Percentiles rank a stretch among this genome's conserved stretches.
Evolutionary conservation across 2,113 vertebrate genomes (phyloP).

Genomic region (Charina bottae): DNA sequence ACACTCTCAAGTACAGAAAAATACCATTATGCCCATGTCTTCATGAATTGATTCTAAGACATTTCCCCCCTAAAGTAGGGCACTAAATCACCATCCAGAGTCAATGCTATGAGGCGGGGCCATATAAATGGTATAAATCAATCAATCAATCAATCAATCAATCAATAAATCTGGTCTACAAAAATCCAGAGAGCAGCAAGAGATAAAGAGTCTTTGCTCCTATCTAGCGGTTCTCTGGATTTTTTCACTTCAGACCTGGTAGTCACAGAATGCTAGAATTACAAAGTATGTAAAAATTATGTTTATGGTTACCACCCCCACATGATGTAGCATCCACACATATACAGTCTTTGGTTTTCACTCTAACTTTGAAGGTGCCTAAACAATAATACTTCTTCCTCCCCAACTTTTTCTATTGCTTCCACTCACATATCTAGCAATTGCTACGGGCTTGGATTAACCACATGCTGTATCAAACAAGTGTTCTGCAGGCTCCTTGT

Average conservation of each 20-base stretch:
- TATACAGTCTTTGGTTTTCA: slow-evolving; percentile 10
- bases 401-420: neutral
- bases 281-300: neutral
- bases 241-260: neutral
- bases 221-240: neutral
- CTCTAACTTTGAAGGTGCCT: neutral
- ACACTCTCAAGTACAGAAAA: neutral
- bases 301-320: slow-evolving; percentile 14
- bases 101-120: neutral
- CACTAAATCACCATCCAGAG: neutral
- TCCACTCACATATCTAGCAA: neutral
- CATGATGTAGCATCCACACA: neutral
- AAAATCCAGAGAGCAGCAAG: neutral
- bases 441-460: neutral
- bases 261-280: neutral
- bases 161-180: neutral
- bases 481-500: neutral
- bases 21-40: neutral
- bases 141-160: neutral
- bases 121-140: neutral
- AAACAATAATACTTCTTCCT: neutral
- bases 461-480: neutral
- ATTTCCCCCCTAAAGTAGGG: neutral
- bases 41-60: neutral
- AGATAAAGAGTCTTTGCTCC: neutral